Evolutionary conservation across 1,140 invertebrate genomes (phyloP), one percentile per base, ranked within the genome.

Genomic region (Neelides sp.): DNA sequence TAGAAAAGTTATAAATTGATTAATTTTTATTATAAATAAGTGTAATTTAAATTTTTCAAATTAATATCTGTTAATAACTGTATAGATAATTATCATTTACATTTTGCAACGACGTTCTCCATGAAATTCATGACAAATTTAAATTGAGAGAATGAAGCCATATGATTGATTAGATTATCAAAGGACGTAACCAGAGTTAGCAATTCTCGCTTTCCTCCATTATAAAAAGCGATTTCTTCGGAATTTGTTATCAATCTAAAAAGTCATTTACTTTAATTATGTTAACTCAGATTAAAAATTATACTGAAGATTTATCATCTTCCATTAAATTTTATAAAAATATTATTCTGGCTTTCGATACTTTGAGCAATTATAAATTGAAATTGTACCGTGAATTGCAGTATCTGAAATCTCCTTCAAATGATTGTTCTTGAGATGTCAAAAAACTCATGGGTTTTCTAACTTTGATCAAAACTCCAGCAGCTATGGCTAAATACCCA

Each of bases 381-480:
- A n/a, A n/a, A n/a, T n/a, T n/a, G n/a, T n/a, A n/a, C n/a, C n/a
- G n/a, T 5, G 91, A 91, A 68, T 98, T 94, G 19, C 98, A 89
- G 64, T 90, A 95, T 64, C 95, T 78, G 68, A 92, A 95, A 75
- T 98, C 93, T 53, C 94, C 95, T 72, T 98, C 95, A 8, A 97
- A 68, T 67, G 89, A 86, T 69, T 98, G 94, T 65, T 98, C 94
- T 59, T 78, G 78, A 0, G 93, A 85, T 0, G 93, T 98, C 70
- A 98, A 75, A 36, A 77, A 70, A 59, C 83, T 88, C 53, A 90
- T 84, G 1, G 93, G 91, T 63, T 79, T 77, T 53, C 92, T 73
- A 35, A 96, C 64, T 54, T 81, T 76, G 0, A 86, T 89, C 32
- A 90, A 66, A 46, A 88, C 69, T 13, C 80, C 67, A 27, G 91